Conservation (phyloP, 1,140 invertebrate genomes). For the Pantala flavescens region DNA sequence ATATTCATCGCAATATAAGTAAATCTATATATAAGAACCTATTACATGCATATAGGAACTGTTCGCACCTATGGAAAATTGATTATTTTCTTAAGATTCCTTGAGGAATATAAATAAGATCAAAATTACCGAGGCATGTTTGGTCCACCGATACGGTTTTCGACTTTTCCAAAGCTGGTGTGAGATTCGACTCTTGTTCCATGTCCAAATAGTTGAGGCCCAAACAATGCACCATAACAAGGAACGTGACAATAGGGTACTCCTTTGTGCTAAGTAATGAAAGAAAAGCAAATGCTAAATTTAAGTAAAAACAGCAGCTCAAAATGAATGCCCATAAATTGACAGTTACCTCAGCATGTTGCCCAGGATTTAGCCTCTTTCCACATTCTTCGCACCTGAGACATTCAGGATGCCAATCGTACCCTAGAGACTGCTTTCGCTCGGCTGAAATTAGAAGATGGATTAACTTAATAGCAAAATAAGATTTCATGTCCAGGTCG, state of each 20-base stretch:
- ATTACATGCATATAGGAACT: no score
- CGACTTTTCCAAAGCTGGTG: conserved; percentile 67
- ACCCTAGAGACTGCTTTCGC: conserved; percentile 79
- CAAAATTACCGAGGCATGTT: conserved; percentile 28
- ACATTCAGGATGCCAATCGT: conserved; percentile 89
- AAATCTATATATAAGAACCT: no score
- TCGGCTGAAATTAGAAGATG: conserved; percentile 50
- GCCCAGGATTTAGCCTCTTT: conserved; percentile 77
- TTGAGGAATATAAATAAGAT: no score
- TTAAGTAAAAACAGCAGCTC: background rate
- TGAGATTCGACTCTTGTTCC: conserved; percentile 77
- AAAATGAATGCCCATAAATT: background rate
- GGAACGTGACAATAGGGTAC: conserved; percentile 85
- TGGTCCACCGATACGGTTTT: conserved; percentile 39
- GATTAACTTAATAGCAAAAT: background rate
- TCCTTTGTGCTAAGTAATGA: conserved; percentile 63
- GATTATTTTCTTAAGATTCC: no score
- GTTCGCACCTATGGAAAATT: no score
- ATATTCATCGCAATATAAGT: no score
- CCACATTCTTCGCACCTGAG: conserved; percentile 81
- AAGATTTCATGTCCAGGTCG: background rate
- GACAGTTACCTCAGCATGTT: conserved; percentile 66
- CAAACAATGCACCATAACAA: conserved; percentile 80
- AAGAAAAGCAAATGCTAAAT: background rate
- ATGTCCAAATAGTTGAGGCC: conserved; percentile 75